Evolutionary conservation across 2,113 vertebrate species (phyloP), one percentile per base, ranked within the genome.

Genomic region (Rallus limicola): DNA sequence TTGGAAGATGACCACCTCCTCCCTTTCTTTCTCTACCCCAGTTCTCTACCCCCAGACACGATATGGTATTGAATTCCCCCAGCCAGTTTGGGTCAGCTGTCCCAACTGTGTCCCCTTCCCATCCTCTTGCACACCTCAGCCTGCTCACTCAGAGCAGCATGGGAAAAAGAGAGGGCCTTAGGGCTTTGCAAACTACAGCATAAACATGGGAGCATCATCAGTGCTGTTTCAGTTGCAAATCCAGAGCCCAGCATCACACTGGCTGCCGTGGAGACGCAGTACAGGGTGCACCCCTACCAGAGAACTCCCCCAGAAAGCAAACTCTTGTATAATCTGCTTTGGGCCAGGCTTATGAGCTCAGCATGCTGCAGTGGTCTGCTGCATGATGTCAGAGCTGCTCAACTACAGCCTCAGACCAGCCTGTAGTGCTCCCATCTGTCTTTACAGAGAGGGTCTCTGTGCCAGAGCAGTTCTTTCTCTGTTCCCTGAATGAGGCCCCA

Each of bases 291-390:
- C 10, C 10, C 23, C n/a, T 31, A 11, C 42, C 72, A 83, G 24
- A 48, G 34, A 56, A 34, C 44, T 24, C n/a, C 28, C 50, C 44
- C 63, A 80, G 23, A 79, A 71, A 11, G 24, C 40, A 38, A 74
- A 25, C 4, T 84, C 88, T 44, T 8, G 13, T 3, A 8, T 0
- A 1, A n/a, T 6, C 60, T 7, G 68, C 44, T 72, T 56, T 68
- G 25, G 33, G 36, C 53, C 70, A 31, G 28, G 36, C 77, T 79
- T 5, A 0, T 3, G 33, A 82, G 82, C 69, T 52, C 50, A 72
- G n/a, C 46, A 33, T 0, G 0, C 60, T 65, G 75, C 59, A 24
- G 46, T 23, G 52, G 8, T 74, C 71, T 40, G 38, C 70, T n/a
- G 55, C 50, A 29, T 5, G 2, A 23, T 44, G 15, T 50, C 52